Base-by-base conservation (phyloP, 2,888 invertebrate species). In the Megalurothrips usitatus region DNA sequence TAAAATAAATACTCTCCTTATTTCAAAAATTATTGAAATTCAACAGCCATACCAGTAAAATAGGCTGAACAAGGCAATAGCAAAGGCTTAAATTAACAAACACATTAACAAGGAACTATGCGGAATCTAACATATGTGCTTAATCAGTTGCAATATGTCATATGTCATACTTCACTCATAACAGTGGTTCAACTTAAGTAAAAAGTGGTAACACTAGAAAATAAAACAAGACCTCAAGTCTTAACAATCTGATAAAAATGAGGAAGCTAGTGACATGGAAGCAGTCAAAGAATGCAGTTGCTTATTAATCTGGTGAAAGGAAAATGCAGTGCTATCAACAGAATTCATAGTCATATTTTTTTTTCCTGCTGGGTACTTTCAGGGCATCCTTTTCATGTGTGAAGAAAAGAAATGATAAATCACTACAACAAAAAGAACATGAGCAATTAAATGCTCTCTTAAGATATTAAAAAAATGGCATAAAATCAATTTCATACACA, bases 231-330 rank as follows among this genome's bases (percentile, higher is more conserved):
- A 75, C 68, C 68, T 43, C 26, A 26, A 26, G 23, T 75, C 68
- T 75, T 26, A 75, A 26, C 68, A 75, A 75, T 75, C 68, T 26
- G 23, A 26, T 75, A 26, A 26, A 26, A 26, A 26, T 23, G 68
- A 75, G 68, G 68, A 75, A 75, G 68, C 68, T 75, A 26, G 68
- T 75, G 68, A 75, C 17, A 68, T 11, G 68, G 68, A 75, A 75
- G 26, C 68, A 23, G 68, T 68, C 68, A 75, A 26, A 26, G 12
- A 75, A 26, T 23, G 23, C n/a, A 75, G 12, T 26, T 75, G 58
- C 34, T 43, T 43, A 43, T 43, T 43, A 43, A 43, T 4, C 34
- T 43, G 34, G 34, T 43, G 34, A 43, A 43, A 43, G 34, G 34
- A 43, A 43, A 43, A 43, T 43, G 34, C 34, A 43, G 6, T 43